Conservation (phyloP, 1,140 invertebrate genomes). For the Papilio helenus region DNA sequence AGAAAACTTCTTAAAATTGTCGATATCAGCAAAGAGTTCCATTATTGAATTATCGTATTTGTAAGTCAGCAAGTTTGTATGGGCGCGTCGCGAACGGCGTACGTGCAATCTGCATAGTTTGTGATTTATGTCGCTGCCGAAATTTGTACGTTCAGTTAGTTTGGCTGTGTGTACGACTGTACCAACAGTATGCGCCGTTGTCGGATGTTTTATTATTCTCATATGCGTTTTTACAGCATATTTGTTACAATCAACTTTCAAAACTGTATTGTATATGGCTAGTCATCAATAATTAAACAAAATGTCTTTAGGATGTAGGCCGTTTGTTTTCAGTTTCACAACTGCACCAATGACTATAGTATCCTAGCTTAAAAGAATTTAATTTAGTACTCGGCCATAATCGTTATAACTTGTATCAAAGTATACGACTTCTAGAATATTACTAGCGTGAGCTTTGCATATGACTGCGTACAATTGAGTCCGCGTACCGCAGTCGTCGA, state of each 20-base stretch:
- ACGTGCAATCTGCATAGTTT: constrained; percentile 39
- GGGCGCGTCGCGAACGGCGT: background rate
- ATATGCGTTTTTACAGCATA: background rate
- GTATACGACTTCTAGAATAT: background rate
- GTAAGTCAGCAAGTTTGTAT: constrained; percentile 28
- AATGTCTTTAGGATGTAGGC: background rate
- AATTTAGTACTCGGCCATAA: background rate
- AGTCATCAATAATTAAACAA: too few relatives aligned
- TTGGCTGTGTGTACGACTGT: constrained; percentile 6
- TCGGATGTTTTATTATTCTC: constrained; percentile 1
- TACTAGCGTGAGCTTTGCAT: background rate
- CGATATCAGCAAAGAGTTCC: constrained; percentile 17
- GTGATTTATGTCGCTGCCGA: constrained; percentile 32
- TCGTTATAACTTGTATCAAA: background rate
- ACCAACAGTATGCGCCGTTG: background rate
- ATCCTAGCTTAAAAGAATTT: background rate
- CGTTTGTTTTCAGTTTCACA: background rate
- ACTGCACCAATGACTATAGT: background rate
- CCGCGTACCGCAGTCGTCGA: constrained; percentile 42
- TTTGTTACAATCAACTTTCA: background rate
- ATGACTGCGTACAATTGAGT: constrained; percentile 29
- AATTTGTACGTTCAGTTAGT: constrained; percentile 37
- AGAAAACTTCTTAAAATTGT: background rate
- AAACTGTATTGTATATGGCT: background rate
- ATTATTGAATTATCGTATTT: constrained; percentile 34